Base-by-base conservation (phyloP, 2,113 vertebrate genomes). In the Lampris megalopsis region DNA sequence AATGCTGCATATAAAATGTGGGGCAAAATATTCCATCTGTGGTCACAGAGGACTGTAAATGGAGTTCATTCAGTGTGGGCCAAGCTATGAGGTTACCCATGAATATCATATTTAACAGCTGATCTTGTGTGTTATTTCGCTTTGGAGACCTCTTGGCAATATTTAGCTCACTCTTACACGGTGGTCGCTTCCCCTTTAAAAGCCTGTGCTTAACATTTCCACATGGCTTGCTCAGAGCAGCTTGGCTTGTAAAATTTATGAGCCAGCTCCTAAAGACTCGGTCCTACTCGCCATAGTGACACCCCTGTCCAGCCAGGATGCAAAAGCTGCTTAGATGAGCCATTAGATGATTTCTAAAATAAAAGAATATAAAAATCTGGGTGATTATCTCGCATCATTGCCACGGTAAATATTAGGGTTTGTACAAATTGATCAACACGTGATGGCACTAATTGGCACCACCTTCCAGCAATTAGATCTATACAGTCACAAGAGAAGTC, bases 241-340 rank as follows among this genome's bases (percentile, higher is more conserved):
- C 88, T 71, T 41, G 8, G 71, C 74, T 84, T 94, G 90, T 90
- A 93, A 93, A 91, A 94, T 94, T 81, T 93, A 94, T 92, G 88
- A 91, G 87, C 84, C 81, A 68, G 88, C 91, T 92, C 84, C 91
- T 88, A 81, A 85, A 77, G 77, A 49, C 83, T 85, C 83, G 68
- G 67, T 85, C 83, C 79, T 77, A 75, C 86, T 88, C 70, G 69
- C 69, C 43, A 0, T 43, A 69, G 69, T 77, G 68, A 71, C 76
- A 50, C 67, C 83, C 76, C 69, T 75, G 81, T 77, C 79, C 79
- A 41, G 65, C 72, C 68, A 52, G 74, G 68, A 85, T 83, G 73
- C 80, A 86, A 72, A 75, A 79, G 73, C 78, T 56, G 68, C 73
- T 82, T 84, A 80, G 89, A 88, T 24, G 24, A 92, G 87, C 88